Evolutionary conservation across 2,888 invertebrate species (phyloP).

Genomic region (Coleophora deauratella): DNA sequence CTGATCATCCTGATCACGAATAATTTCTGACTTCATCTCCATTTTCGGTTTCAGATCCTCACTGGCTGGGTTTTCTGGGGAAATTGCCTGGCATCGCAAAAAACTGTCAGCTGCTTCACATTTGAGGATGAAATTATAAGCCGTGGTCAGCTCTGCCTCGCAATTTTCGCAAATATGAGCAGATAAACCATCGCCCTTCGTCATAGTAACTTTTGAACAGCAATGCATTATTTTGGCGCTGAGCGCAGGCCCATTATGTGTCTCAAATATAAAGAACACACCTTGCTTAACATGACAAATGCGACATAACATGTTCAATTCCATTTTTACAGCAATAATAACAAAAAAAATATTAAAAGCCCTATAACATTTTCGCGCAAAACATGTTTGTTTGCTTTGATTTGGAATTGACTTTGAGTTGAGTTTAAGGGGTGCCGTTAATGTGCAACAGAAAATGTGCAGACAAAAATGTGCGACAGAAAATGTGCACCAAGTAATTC

Average conservation of each 20-base stretch:
- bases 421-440: too few relatives aligned
- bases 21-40: slow-evolving; percentile 17
- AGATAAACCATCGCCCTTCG: slow-evolving; percentile 42
- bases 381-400: too few relatives aligned
- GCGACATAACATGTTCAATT: slow-evolving; percentile 36
- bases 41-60: slow-evolving; percentile 38
- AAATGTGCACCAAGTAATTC: too few relatives aligned
- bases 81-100: slow-evolving; percentile 23
- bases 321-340: slow-evolving; percentile 40
- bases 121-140: slow-evolving; percentile 41
- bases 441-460: too few relatives aligned
- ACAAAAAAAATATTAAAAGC: too few relatives aligned
- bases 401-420: too few relatives aligned
- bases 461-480: too few relatives aligned
- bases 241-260: slow-evolving; percentile 4
- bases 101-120: slow-evolving; percentile 44
- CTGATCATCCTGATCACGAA: slow-evolving; percentile 16
- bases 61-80: slow-evolving; percentile 6
- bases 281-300: slow-evolving; percentile 40
- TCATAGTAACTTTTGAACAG: slow-evolving; percentile 35
- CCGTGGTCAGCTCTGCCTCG: slow-evolving; percentile 29
- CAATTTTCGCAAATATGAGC: slow-evolving; percentile 36
- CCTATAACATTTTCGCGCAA: too few relatives aligned
- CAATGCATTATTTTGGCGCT: slow-evolving; percentile 41
- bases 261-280: slow-evolving; percentile 9